These are phyloP conservation scores for Heliconius himera DNA, from an alignment of 1,140 invertebrate genomes.

Conservation along the genomic window DNA sequence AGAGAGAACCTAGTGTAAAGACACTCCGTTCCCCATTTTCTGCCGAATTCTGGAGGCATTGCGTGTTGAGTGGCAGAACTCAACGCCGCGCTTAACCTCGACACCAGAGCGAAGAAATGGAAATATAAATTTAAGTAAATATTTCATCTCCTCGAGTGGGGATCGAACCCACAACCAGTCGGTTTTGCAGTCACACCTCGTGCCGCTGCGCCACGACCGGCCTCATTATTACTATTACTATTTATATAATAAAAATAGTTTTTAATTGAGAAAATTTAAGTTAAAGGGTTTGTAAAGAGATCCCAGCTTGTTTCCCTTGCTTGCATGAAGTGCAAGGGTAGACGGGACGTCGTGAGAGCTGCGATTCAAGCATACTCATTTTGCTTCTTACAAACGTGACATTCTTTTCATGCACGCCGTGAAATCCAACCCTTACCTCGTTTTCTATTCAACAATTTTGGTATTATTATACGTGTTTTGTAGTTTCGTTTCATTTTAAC, in stretches of 20 bases:
- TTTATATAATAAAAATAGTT: background rate
- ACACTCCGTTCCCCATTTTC: too few species aligned
- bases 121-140: too few species aligned
- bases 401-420: conserved; percentile 12
- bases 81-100: too few species aligned
- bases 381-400: conserved; percentile 1
- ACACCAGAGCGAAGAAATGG: too few species aligned
- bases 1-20: too few species aligned
- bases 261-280: background rate
- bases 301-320: background rate
- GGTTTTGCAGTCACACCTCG: too few species aligned
- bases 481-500: background rate
- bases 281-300: background rate
- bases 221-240: background rate
- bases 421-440: conserved; percentile 1
- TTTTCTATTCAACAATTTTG: background rate
- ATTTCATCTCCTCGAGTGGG: too few species aligned
- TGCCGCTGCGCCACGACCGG: too few species aligned
- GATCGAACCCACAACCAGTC: too few species aligned
- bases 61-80: too few species aligned
- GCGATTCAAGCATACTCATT: background rate
- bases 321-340: background rate
- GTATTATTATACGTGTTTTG: conserved; percentile 1
- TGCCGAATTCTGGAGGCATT: too few species aligned
- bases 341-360: background rate